Percentiles rank a stretch among this genome's conserved stretches.
Evolutionary conservation across 2,113 vertebrate species (phyloP).

Genomic region (Fulmarus glacialis): DNA sequence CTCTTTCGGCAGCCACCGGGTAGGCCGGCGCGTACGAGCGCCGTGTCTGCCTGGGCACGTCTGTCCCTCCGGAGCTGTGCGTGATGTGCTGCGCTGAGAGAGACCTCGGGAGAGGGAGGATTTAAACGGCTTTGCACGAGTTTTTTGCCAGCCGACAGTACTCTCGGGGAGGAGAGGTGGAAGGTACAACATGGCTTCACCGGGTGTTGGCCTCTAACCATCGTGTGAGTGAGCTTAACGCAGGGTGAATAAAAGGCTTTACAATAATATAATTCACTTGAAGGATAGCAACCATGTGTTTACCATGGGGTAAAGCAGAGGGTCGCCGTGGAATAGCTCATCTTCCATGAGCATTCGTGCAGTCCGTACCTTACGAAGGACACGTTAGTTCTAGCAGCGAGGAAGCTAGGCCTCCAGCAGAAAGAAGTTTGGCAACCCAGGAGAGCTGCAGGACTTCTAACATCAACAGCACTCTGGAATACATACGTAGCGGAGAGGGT

Average conservation of each 20-base stretch:
- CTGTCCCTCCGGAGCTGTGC: background rate
- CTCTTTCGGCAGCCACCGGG: fast-evolving
- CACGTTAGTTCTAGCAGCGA: fast-evolving
- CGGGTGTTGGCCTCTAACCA: background rate
- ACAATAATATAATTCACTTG: background rate
- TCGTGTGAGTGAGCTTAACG: background rate
- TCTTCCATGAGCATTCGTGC: fast-evolving
- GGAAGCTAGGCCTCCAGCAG: background rate
- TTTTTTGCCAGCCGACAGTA: fast-evolving
- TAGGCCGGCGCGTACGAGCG: background rate
- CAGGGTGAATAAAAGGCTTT: background rate
- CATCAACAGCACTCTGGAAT: background rate
- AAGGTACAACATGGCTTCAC: background rate
- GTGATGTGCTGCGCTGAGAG: fast-evolving
- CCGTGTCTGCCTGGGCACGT: no score
- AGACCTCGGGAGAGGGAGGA: background rate
- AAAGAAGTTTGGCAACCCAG: background rate
- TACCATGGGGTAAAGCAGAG: background rate
- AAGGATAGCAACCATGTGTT: background rate
- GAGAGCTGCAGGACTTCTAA: background rate
- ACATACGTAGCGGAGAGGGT: fast-evolving
- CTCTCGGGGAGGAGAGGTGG: background rate
- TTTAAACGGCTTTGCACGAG: background rate
- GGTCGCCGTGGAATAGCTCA: background rate
- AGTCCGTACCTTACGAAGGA: fast-evolving